These are phyloP conservation scores for Meriones psammophilus DNA, from an alignment of 2,797 vertebrate genomes.

Conservation along the genomic window DNA sequence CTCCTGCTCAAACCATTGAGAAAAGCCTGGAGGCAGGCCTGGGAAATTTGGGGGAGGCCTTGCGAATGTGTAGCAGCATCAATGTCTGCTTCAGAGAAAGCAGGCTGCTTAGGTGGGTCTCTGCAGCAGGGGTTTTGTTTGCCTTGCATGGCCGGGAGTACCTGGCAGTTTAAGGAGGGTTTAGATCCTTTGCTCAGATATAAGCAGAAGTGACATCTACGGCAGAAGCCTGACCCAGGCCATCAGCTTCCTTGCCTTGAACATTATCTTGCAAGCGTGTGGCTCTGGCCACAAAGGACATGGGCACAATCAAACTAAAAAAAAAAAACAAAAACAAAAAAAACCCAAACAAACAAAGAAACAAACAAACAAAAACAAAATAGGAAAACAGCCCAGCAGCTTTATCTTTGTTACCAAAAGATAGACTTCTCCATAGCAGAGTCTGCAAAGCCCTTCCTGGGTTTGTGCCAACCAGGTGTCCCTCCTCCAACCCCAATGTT, in stretches of 20 bases:
- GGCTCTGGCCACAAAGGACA: background rate
- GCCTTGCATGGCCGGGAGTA: background rate
- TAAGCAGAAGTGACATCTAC: background rate
- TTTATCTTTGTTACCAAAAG: background rate
- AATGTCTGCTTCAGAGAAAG: background rate
- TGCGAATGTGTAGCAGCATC: rapidly evolving
- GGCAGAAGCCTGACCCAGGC: background rate
- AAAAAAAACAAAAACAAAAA: background rate
- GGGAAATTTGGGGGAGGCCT: background rate
- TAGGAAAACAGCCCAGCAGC: background rate
- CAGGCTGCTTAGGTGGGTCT: background rate
- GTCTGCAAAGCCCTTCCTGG: background rate
- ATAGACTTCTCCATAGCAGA: background rate
- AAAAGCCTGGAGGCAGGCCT: background rate
- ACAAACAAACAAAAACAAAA: no score
- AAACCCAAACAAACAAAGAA: background rate
- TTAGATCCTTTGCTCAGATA: background rate
- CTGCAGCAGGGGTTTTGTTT: no score
- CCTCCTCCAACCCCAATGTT: background rate
- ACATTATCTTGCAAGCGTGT: background rate
- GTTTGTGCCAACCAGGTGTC: background rate
- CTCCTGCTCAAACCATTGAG: constrained; percentile 25
- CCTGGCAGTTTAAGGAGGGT: background rate
- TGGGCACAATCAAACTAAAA: background rate
- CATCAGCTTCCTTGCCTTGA: background rate